Base-by-base conservation (phyloP, 53 echinoderm and acorn worm species). In the Holothuria leucospilota region DNA sequence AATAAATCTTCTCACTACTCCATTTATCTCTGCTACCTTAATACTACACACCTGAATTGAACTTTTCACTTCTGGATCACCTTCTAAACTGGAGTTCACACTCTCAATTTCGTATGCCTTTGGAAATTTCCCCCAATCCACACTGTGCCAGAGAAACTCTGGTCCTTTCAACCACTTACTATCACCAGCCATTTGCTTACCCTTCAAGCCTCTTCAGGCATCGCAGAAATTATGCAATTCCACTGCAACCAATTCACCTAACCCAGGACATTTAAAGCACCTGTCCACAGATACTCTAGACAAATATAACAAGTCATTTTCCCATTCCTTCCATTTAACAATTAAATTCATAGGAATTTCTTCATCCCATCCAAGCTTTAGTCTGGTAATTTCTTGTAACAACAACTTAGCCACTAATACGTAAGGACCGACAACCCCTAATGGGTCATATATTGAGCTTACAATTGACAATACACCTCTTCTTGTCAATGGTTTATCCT, bases 361-460 rank as follows among this genome's bases (percentile, higher is more conserved):
- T 46, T 90, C 87, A 62, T 94, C 91, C 94, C 94, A 94, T 58
- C 78, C 86, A 30, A 91, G 56, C 30, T 66, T 74, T 75, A 51
- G 29, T 23, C 62, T 34, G 56, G 90, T 88, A 13, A 93, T 39
- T 42, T 82, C 86, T 39, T 93, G 94, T 21, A 91, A 68, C 10
- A 88, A 49, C 52, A 87, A 62, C 68, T 93, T 93, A 2, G 87
- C 93, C 7, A 63, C 66, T 40, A 91, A 34, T 8, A 88, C 67
- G 39, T 85, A 90, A 2, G 94, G 94, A 66, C 85, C 91, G 12
- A 69, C 91, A 59, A 93, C 67, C 71, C 88, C 90, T 13, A 93
- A 42, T 24, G 90, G 91, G 41, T 93, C 90, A 88, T 88, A 91
- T 16, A 93, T 39, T 16, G 91, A 91, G 28, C 91, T 91, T 20